Conservation (phyloP, 2,797 vertebrate genomes). For the Poecile montanus region DNA sequence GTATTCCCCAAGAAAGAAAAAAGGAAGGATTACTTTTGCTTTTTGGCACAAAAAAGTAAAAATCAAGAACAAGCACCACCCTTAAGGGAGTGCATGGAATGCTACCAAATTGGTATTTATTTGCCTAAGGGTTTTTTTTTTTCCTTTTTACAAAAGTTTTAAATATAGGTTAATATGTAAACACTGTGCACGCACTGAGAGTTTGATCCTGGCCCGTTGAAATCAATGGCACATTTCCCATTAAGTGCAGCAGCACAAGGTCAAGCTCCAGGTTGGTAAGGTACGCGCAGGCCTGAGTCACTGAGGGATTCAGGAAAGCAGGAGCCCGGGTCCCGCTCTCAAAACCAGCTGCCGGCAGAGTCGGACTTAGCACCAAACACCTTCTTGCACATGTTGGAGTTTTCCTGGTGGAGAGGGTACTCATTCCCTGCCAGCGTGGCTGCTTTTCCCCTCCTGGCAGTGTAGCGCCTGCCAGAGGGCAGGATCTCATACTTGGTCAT, state of each 20-base stretch:
- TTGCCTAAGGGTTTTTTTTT: background rate
- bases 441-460: slow-evolving; percentile 77
- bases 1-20: background rate
- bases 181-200: slow-evolving; percentile 80
- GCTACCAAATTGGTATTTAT: background rate
- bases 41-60: slow-evolving; percentile 7
- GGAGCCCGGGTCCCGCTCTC: background rate
- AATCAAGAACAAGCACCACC: slow-evolving; percentile 14
- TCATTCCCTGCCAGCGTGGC: slow-evolving; percentile 84
- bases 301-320: background rate
- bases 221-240: slow-evolving; percentile 55
- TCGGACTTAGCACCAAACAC: slow-evolving; percentile 80
- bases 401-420: slow-evolving; percentile 95
- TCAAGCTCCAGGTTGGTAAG: slow-evolving; percentile 39
- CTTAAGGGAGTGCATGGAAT: background rate
- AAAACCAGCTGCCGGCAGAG: slow-evolving; percentile 75
- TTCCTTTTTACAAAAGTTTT: slow-evolving; percentile 79
- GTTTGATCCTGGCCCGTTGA: slow-evolving; percentile 43
- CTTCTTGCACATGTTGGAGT: slow-evolving; percentile 95
- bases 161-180: slow-evolving; percentile 94
- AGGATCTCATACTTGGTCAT: slow-evolving; percentile 87
- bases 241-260: background rate
- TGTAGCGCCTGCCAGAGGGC: slow-evolving; percentile 80
- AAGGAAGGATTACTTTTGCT: background rate
- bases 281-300: background rate